Evolutionary conservation across 1,140 invertebrate species (phyloP).

Genomic region (Hylaeus volcanicus): DNA sequence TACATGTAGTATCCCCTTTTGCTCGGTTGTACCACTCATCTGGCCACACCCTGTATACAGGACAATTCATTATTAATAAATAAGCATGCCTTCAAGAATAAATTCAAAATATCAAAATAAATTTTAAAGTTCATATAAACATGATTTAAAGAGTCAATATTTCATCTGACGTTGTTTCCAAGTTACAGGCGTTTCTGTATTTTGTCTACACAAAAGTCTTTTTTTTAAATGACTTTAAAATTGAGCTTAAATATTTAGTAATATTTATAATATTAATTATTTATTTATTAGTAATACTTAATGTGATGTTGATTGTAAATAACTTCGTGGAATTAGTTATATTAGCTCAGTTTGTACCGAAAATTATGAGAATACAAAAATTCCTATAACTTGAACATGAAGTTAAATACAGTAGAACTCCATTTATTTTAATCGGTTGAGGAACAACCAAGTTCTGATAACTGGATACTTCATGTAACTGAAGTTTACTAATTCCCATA

Average conservation of each 20-base stretch:
- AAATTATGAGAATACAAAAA: not conserved
- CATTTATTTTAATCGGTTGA: no score
- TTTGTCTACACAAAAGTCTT: not conserved
- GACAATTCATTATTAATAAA: not conserved
- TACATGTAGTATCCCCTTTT: no score
- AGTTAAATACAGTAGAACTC: not conserved
- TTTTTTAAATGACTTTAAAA: not conserved
- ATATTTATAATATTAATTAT: constrained; percentile 4
- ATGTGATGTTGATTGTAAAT: not conserved
- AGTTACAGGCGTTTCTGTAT: not conserved
- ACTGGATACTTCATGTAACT: no score
- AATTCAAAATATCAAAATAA: no score
- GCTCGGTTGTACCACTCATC: no score
- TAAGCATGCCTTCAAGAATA: not conserved
- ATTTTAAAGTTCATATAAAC: no score
- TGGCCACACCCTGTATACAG: no score
- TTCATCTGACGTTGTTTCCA: not conserved
- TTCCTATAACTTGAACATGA: not conserved
- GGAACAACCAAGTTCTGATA: no score
- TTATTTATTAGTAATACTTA: not conserved
- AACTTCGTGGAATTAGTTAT: not conserved
- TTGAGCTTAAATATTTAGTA: not conserved
- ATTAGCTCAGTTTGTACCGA: not conserved
- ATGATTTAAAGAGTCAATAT: no score
- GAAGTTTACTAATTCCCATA: no score